Conservation (phyloP, 2,888 invertebrate genomes). For the Achlya flavicornis region DNA sequence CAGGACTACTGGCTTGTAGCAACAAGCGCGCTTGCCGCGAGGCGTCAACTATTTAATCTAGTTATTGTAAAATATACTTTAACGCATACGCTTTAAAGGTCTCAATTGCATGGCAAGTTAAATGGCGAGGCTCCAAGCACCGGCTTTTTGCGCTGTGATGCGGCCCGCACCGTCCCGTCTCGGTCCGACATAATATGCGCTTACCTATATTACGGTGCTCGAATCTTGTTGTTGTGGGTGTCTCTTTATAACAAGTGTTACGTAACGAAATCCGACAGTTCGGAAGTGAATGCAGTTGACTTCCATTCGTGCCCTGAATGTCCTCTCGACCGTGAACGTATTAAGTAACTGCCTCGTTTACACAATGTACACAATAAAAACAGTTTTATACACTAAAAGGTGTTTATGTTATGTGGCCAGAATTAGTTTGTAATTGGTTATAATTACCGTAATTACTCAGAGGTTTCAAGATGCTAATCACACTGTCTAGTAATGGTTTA, state of each 20-base stretch:
- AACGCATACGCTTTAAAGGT: too few relatives aligned
- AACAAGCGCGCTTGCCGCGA: too few relatives aligned
- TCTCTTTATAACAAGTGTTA: constrained; percentile 35
- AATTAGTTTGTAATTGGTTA: not conserved
- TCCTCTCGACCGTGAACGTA: constrained; percentile 53
- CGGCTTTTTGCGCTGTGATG: too few relatives aligned
- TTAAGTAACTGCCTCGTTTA: constrained; percentile 53
- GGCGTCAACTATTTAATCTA: too few relatives aligned
- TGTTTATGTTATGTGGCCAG: constrained; percentile 3
- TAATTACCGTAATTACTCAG: not conserved
- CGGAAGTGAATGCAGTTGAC: constrained; percentile 68
- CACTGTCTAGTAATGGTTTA: not conserved
- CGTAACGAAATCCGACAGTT: constrained; percentile 52
- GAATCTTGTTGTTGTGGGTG: constrained; percentile 30
- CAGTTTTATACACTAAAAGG: constrained; percentile 26
- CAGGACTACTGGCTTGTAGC: too few relatives aligned
- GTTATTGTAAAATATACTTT: too few relatives aligned
- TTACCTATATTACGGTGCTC: constrained; percentile 20
- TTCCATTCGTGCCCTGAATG: constrained; percentile 54
- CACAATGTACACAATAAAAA: constrained; percentile 36
- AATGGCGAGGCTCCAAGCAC: too few relatives aligned
- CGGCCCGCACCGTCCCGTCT: too few relatives aligned
- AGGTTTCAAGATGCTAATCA: not conserved
- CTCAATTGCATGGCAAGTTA: too few relatives aligned
- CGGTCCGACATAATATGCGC: too few relatives aligned